Percentiles rank a stretch among this genome's conserved stretches.
Conservation (phyloP, 1,140 invertebrate genomes). For the Zelostemma sp. region DNA sequence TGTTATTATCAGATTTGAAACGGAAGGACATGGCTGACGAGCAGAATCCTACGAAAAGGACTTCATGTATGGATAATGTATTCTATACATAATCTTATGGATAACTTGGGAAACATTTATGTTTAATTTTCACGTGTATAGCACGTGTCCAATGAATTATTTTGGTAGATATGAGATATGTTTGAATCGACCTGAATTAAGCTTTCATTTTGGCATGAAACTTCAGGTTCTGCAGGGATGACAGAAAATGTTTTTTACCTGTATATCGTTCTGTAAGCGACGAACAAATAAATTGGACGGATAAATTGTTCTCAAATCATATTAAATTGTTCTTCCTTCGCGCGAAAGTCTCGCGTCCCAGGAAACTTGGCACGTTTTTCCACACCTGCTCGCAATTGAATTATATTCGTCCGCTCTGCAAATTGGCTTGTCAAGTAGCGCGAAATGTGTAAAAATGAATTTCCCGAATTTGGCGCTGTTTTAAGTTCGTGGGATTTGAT, state of each 20-base stretch:
- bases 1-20: slow-evolving; percentile 33
- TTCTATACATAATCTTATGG: no score
- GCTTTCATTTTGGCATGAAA: no score
- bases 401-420: slow-evolving; percentile 20
- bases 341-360: no score
- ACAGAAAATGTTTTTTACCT: slow-evolving; percentile 33
- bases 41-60: no score
- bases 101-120: no score
- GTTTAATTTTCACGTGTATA: no score
- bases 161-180: no score
- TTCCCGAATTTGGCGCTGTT: slow-evolving; percentile 3
- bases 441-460: slow-evolving; percentile 45
- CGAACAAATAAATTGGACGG: slow-evolving; percentile 37
- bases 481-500: background rate
- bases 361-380: slow-evolving; percentile 31
- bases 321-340: no score
- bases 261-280: slow-evolving; percentile 22
- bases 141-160: no score
- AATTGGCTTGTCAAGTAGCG: slow-evolving; percentile 38
- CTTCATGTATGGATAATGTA: no score
- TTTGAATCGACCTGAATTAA: no score
- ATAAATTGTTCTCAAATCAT: slow-evolving; percentile 18
- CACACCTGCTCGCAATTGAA: slow-evolving; percentile 10
- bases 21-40: slow-evolving; percentile 43
- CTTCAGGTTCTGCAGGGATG: slow-evolving; percentile 25